Percentiles rank a stretch among this genome's conserved stretches.
phyloP scores from a whole-genome alignment of 2,113 vertebrate genomes.

The Asarcornis scutulata region DNA sequence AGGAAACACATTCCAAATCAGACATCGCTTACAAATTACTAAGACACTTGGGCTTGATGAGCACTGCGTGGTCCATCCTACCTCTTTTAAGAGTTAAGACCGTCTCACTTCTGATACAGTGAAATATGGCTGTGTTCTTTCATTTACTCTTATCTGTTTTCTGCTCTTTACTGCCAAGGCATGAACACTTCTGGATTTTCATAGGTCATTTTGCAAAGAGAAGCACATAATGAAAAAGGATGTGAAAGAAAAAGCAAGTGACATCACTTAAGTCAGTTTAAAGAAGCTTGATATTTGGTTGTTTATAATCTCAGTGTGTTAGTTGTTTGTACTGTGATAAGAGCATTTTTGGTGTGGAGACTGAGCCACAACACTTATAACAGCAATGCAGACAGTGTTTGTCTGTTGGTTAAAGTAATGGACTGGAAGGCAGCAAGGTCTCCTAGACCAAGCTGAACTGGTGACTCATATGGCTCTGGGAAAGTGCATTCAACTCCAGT shows the following conservation, averaged over 20 bases:
- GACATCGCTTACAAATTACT: not conserved
- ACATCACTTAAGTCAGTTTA: slow-evolving; percentile 56
- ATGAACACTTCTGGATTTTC: slow-evolving; percentile 45
- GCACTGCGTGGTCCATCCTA: not conserved
- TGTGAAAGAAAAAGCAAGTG: slow-evolving; percentile 62
- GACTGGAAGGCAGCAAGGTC: slow-evolving; percentile 31
- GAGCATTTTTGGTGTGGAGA: slow-evolving; percentile 60
- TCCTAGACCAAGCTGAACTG: slow-evolving; percentile 27
- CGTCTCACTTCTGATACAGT: not conserved
- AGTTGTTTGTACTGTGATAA: slow-evolving; percentile 75
- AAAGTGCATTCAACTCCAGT: slow-evolving; percentile 8
- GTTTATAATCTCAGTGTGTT: slow-evolving; percentile 71
- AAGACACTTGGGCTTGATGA: not conserved
- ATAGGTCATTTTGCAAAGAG: slow-evolving; percentile 13
- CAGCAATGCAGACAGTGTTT: slow-evolving; percentile 41
- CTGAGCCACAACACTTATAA: not conserved
- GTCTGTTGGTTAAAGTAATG: not conserved
- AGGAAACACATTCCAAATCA: not conserved
- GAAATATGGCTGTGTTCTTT: not conserved
- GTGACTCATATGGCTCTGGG: slow-evolving; percentile 21
- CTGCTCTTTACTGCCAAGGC: not conserved
- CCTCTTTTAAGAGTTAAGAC: not conserved
- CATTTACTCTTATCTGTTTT: not conserved
- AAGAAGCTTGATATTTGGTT: slow-evolving; percentile 70
- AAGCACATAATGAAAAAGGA: slow-evolving; percentile 61